These are phyloP conservation scores for Clitarchus hookeri DNA, from an alignment of 2,888 invertebrate genomes.

Conservation along the genomic window DNA sequence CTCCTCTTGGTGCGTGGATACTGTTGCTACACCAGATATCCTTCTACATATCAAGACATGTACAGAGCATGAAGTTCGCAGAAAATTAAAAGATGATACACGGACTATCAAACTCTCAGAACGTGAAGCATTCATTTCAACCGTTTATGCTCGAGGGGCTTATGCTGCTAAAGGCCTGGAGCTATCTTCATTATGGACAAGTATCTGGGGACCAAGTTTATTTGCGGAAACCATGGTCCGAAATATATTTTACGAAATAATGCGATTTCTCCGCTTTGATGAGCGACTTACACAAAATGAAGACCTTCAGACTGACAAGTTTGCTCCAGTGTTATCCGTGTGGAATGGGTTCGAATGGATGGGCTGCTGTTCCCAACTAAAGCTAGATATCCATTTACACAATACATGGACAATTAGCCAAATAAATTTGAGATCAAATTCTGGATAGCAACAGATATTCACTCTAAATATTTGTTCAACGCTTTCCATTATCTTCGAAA, in stretches of 20 bases:
- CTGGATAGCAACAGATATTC: conserved; percentile 23
- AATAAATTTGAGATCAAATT: conserved; percentile 19
- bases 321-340: neutral
- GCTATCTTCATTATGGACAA: too few relatives aligned
- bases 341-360: conserved; percentile 5
- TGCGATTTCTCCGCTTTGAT: conserved; percentile 16
- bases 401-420: neutral
- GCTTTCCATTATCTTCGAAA: too few relatives aligned
- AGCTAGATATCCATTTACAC: neutral
- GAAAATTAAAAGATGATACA: too few relatives aligned
- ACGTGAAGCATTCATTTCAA: too few relatives aligned
- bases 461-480: neutral
- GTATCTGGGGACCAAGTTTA: too few relatives aligned
- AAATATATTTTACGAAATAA: conserved; percentile 16
- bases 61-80: too few relatives aligned
- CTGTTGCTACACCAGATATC: too few relatives aligned
- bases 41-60: too few relatives aligned
- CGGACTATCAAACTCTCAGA: too few relatives aligned
- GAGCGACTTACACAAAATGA: neutral
- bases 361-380: conserved; percentile 12
- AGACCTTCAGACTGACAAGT: neutral
- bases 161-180: too few relatives aligned
- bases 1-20: too few relatives aligned
- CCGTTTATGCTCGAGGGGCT: too few relatives aligned
- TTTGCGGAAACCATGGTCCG: neutral